Evolutionary conservation across 2,888 invertebrate genomes (phyloP), one percentile per base, ranked within the genome.

Genomic region (Spialia ferax): DNA sequence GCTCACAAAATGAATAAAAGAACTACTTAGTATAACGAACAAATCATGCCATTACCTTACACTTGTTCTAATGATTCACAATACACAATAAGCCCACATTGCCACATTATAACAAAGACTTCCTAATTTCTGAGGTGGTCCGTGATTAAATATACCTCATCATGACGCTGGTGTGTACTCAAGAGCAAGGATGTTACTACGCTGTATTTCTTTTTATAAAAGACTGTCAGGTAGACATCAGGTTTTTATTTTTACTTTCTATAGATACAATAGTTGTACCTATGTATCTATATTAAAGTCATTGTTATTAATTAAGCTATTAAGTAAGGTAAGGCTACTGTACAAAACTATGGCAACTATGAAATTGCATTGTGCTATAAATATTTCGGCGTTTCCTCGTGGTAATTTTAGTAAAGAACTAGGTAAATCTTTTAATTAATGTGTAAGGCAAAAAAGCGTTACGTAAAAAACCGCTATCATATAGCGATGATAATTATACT

Each of bases 181-280:
- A 35, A 35, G 35, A 13, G 35, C 13, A 35, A 26, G 26, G 26
- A 26, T 26, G 26, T 26, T 5, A 26, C 26, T 26, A 26, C 26
- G 6, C 26, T 35, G 35, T 35, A 11, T 13, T 35, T 35, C 13
- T 35, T 35, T 35, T 13, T 13, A 35, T 35, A 35, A 35, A 35
- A 35, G 11, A 13, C 13, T 35, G 26, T 26, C 26, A 26, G 6
- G 26, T 26, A n/a, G n/a, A n/a, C n/a, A n/a, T 83, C 81, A 65
- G 56, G 57, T 65, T 3, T 8, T 5, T 35, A 1, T 13, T 13
- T 2, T 35, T 35, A 35, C 13, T 2, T 35, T 35, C 13, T 35
- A 13, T 13, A 35, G 13, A 11, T 4, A 35, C 0, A 35, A 35
- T 13, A 35, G 35, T 13, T 38, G 1, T 5, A 38, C n/a, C n/a